Base-by-base conservation (phyloP, 92 coral and sea anemone species). In the Phenganax marumi region DNA sequence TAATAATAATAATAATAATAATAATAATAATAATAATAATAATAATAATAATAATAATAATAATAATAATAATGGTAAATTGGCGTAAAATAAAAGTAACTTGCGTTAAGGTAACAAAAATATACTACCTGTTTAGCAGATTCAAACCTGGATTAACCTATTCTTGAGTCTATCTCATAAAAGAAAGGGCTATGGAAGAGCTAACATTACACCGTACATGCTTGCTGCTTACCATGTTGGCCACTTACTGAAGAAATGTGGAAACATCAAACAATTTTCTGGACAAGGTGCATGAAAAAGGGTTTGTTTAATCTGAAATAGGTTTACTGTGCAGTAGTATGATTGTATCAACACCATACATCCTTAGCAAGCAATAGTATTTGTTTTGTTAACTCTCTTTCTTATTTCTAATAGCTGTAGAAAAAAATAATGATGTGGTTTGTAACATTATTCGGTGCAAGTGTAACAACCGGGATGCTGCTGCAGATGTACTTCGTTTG, bases 171-270 rank as follows among this genome's bases (percentile, higher is more conserved):
- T 65, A 65, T 56, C 63, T 14, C 63, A 56, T 56, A 56, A 14
- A 56, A 2, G 75, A 70, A 70, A 70, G 75, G 75, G 75, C 14
- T 70, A 70, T 70, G 75, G 50, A 13, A 70, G 33, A 22, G 51
- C 48, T 0, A 70, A 70, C 22, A 48, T 33, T 22, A 48, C 75
- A 33, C 75, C 75, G 12, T 70, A 70, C 33, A 70, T 70, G 75
- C 75, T 25, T 12, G 53, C 75, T 12, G 53, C 50, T 13, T 70
- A 70, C 33, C 75, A 70, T 70, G 51, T 70, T 49, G 16, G n/a
- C n/a, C 10, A 13, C 25, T 8, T 70, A 1, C 48, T 70, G 53
- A 25, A 22, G 48, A 70, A 70, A 70, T 70, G 3, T 70, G 51
- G 75, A 33, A 70, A 70, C 25, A 23, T 70, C 14, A 70, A 70